Conservation (phyloP, 1,140 invertebrate genomes). For the Caligus rogercresseyi region DNA sequence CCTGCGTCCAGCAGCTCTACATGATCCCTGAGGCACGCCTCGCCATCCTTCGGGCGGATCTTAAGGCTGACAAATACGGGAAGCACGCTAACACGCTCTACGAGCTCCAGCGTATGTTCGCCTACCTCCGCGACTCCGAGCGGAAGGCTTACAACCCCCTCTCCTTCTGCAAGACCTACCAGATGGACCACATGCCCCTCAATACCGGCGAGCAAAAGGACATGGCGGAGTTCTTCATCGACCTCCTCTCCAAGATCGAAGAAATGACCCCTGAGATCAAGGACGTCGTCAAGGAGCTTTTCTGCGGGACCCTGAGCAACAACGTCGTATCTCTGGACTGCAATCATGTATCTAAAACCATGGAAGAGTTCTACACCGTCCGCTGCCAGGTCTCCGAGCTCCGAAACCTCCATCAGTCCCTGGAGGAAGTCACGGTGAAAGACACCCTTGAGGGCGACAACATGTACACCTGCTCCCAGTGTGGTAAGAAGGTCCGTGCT, state of each 20-base stretch:
- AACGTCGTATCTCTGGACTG: constrained; percentile 88
- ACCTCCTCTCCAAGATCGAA: constrained; percentile 82
- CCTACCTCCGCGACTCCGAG: constrained; percentile 80
- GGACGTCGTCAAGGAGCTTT: constrained; percentile 69
- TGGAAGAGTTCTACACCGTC: constrained; percentile 91
- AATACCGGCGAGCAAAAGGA: constrained; percentile 94
- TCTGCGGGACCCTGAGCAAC: constrained; percentile 79
- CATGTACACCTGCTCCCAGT: constrained; percentile 91
- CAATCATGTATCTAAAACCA: constrained; percentile 72
- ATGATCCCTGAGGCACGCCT: constrained; percentile 82
- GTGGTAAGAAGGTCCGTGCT: constrained; percentile 55
- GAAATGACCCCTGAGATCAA: constrained; percentile 85
- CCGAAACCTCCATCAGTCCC: constrained; percentile 79
- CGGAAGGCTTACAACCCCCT: constrained; percentile 83
- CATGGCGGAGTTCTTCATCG: constrained; percentile 95
- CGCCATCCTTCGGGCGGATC: constrained; percentile 48
- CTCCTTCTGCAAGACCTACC: constrained; percentile 87
- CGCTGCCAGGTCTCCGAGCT: constrained; percentile 88
- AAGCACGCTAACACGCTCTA: constrained; percentile 63
- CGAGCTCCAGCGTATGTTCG: constrained; percentile 85
- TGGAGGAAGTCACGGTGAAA: constrained; percentile 88
- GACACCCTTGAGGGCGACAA: constrained; percentile 90
- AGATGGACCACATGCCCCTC: constrained; percentile 84
- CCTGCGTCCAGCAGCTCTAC: constrained; percentile 63
- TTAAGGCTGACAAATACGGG: constrained; percentile 40